These are phyloP conservation scores for Alsophila aescularia DNA, from an alignment of 2,888 invertebrate genomes.

Conservation along the genomic window DNA sequence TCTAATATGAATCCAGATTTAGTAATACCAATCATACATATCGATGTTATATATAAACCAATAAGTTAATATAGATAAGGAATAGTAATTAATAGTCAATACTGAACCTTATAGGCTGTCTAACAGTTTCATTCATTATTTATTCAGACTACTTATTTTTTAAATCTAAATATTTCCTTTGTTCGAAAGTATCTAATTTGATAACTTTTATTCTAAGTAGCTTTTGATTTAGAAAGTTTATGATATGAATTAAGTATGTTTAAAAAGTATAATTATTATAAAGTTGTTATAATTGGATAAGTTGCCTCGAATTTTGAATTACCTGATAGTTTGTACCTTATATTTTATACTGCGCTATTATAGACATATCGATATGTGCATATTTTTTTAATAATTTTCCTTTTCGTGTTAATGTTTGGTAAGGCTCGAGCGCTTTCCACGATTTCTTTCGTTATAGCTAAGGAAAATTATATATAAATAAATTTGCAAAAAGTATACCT, in stretches of 20 bases:
- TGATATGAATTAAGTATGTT: slow-evolving; percentile 36
- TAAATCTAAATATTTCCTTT: slow-evolving; percentile 32
- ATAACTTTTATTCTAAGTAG: slow-evolving; percentile 24
- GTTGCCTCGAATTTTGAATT: slow-evolving; percentile 35
- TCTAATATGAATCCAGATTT: slow-evolving; percentile 66
- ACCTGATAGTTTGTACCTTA: not conserved
- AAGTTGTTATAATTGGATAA: slow-evolving; percentile 37
- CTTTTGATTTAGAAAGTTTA: slow-evolving; percentile 40
- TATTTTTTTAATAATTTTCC: too few relatives aligned
- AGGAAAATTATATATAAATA: too few relatives aligned
- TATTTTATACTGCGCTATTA: not conserved
- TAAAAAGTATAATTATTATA: slow-evolving; percentile 34
- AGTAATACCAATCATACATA: slow-evolving; percentile 82
- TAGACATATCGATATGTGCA: too few relatives aligned
- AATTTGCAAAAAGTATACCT: too few relatives aligned
- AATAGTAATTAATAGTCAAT: slow-evolving; percentile 77
- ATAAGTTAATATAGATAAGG: slow-evolving; percentile 63
- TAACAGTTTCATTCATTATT: slow-evolving; percentile 66
- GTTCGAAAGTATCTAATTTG: slow-evolving; percentile 30
- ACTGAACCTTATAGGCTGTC: slow-evolving; percentile 75
- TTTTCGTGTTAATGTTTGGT: too few relatives aligned
- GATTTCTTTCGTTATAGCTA: too few relatives aligned
- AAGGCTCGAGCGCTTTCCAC: too few relatives aligned
- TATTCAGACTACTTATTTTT: slow-evolving; percentile 37
- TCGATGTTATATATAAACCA: slow-evolving; percentile 79